Base-by-base conservation (phyloP, 2,113 vertebrate species). In the Passer montanus region DNA sequence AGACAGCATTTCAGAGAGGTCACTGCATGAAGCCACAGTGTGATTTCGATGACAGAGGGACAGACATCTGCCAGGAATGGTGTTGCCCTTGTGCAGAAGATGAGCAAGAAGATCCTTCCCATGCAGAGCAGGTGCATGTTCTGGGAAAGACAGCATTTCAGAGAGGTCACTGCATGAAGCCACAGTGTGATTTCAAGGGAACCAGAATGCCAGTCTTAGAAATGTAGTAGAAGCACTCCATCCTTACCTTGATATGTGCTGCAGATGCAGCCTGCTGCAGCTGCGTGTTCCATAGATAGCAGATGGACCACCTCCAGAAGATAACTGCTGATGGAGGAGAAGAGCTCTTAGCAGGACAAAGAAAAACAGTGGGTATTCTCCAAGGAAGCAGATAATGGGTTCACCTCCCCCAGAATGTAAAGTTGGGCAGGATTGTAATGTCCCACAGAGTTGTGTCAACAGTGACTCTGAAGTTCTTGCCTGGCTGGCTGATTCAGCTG, bases 281-380 rank as follows among this genome's bases (percentile, higher is more conserved):
- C 44, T 37, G 6, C 0, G 0, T 56, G 37, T 28, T 67, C 2
- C 0, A 31, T 2, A 26, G 17, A 2, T 2, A 30, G 59, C 64
- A 62, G 27, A n/a, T 15, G 67, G 70, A 79, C 8, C 9, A 12
- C 17, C 31, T 66, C 33, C 4, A 6, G 49, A 56, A 86, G 63
- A 8, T 11, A 43, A 30, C 5, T 73, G 52, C 10, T 14, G 2
- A 7, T 47, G 41, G 64, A 87, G 46, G 60, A 58, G 75, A 37
- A 72, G 15, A 31, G 55, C 9, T 66, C 30, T 22, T 18, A 66
- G 24, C 31, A 78, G 33, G n/a, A 44, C 31, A 56, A 64, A 37
- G 35, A 43, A 76, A 52, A 58, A 30, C 21, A 16, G 11, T 39
- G n/a, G 15, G 21, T 20, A 52, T 16, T 78, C 30, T 74, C 35